Evolutionary conservation across 2,888 invertebrate genomes (phyloP).

Genomic region (Luperina nickerlii): DNA sequence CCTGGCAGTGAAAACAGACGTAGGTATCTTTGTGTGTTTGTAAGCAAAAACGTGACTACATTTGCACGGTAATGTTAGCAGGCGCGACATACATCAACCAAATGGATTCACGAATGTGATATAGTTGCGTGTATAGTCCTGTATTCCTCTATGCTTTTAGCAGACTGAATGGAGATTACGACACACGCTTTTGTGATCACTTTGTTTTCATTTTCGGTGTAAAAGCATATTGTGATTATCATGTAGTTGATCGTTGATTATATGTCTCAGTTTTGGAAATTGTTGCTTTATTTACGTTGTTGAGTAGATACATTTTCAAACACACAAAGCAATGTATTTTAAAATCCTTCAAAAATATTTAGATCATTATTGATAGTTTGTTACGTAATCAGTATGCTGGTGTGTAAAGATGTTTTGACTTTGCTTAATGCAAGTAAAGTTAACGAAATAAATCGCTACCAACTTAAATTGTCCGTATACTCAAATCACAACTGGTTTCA

Average conservation of each 20-base stretch:
- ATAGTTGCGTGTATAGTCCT: neutral
- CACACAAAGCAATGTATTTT: too few relatives aligned
- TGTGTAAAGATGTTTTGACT: neutral
- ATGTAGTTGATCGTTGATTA: neutral
- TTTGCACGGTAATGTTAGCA: constrained; percentile 65
- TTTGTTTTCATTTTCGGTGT: neutral
- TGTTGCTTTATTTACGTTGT: too few relatives aligned
- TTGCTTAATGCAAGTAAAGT: neutral
- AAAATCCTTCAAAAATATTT: too few relatives aligned
- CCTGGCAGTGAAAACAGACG: constrained; percentile 17
- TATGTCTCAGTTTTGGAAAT: neutral
- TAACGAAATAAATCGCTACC: neutral
- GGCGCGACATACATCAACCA: constrained; percentile 61
- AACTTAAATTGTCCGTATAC: neutral
- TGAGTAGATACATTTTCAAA: too few relatives aligned
- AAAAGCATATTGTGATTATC: neutral
- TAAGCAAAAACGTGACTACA: constrained; percentile 64
- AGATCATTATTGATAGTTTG: too few relatives aligned
- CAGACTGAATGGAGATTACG: constrained; percentile 1
- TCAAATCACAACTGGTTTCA: neutral
- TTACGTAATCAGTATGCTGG: too few relatives aligned
- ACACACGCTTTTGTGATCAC: neutral
- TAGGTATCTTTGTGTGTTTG: constrained; percentile 32
- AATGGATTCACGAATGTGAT: constrained; percentile 36
- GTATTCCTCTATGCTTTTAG: constrained; percentile 18